Base-by-base conservation (phyloP, 2,888 invertebrate species). In the Plagiodera versicolora region DNA sequence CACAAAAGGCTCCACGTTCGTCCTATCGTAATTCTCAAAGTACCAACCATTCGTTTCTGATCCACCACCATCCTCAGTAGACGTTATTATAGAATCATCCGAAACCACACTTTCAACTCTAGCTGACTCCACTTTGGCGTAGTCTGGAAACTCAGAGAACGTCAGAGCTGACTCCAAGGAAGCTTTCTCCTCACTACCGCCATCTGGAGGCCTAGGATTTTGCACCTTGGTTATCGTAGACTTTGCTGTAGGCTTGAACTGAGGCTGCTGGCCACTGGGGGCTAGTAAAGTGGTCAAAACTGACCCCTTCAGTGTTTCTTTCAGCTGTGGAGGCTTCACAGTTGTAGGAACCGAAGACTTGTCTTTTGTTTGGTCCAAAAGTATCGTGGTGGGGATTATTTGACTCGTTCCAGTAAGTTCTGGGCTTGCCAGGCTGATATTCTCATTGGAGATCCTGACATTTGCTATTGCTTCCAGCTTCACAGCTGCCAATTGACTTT, bases 1-100 rank as follows among this genome's bases (percentile, higher is more conserved):
- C 47, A 72, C 69, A 62, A 77, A 85, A 9, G 84, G 83, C 64
- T 83, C 82, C 51, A 83, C 69, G 67, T 83, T 81, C 2, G 83
- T 86, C 72, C 87, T 87, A 76, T 91, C 91, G 75, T 94, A 94
- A 77, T 92, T 92, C 67, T 89, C 89, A 77, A 90, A 94, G 78
- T 94, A 94, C 94, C 94, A 94, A 70, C 88, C 89, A 80, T 88
- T 89, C 74, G 11, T 20, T 45, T 14, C 17, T 32, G 10, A n/a
- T n/a, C n/a, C n/a, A n/a, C n/a, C n/a, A n/a, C 14, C 54, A 9
- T 55, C 60, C 9, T 60, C 50, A 14, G 52, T 48, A 5, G 62
- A 58, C 2, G 58, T 56, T 19, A 58, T 56, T 17, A 62, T 51
- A 1, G n/a, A 19, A 44, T 58, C 56, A 10, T 58, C 58, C 1